Evolutionary conservation across 2,888 invertebrate genomes (phyloP), one percentile per base, ranked within the genome.

Genomic region (Metopia argyrocephala): DNA sequence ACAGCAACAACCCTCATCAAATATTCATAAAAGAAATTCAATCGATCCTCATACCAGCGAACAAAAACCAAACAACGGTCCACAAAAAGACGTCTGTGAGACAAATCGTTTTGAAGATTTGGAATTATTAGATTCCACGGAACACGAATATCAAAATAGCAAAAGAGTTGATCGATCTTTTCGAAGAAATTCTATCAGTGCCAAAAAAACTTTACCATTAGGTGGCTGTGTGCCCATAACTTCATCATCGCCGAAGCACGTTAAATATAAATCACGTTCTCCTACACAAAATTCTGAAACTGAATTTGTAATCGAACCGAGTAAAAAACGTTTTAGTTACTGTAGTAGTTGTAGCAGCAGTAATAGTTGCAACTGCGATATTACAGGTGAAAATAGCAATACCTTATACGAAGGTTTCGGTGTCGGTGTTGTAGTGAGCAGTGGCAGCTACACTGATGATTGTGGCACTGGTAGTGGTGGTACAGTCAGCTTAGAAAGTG

Each of bases 341-440:
- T 78, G 86, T 3, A 86, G 85, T 62, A 86, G 85, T 56, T 87
- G 85, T 71, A 89, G 89, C 76, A 89, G 87, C 84, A 88, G 87
- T 80, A 89, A 87, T 57, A 89, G 89, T 73, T 87, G 89, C 81
- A 88, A 87, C 78, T 89, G 89, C 76, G 89, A 89, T 69, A 88
- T 89, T n/a, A 89, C 88, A 7, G 89, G 88, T 7, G 88, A 89
- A 74, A 89, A 88, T 31, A 89, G 89, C 70, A 78, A 68, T 25
- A 88, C 88, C 2, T 75, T 89, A 66, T 86, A 87, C 54, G 71
- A 73, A 31, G 78, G 71, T 3, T 78, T 78, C 71, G 89, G 89
- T n/a, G 86, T 89, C 61, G 88, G 89, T 21, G 84, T 88, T 15
- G 88, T 89, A 12, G 87, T 87, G 66, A 84, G 38, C 38, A 38